phyloP scores from a whole-genome alignment of 2,888 invertebrate genomes.

The Eubasilissa splendida region DNA sequence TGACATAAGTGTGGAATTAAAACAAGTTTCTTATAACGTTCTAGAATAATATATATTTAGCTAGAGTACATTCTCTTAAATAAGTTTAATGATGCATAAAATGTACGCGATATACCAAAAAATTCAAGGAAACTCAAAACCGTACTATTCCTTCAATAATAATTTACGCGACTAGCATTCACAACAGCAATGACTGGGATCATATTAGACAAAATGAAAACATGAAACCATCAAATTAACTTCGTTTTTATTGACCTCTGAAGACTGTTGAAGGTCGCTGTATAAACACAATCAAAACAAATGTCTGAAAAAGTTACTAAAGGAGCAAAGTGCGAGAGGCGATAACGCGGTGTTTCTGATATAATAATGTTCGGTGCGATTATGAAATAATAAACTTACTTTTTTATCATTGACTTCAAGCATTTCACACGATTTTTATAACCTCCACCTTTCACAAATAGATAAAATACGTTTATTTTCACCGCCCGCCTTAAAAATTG shows the following conservation, averaged over 20 bases:
- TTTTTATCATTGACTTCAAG: constrained; percentile 57
- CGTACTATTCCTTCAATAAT: too few relatives aligned
- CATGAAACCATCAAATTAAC: background rate
- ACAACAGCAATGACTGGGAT: too few relatives aligned
- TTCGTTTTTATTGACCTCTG: constrained; percentile 43
- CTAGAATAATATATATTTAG: too few relatives aligned
- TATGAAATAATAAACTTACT: constrained; percentile 44
- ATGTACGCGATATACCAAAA: too few relatives aligned
- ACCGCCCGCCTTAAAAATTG: constrained; percentile 12
- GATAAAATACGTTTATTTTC: constrained; percentile 24
- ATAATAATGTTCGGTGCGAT: constrained; percentile 20
- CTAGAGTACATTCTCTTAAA: too few relatives aligned
- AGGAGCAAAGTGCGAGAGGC: constrained; percentile 47
- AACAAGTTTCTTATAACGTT: too few relatives aligned
- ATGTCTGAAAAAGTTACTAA: constrained; percentile 2
- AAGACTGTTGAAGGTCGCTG: constrained; percentile 44
- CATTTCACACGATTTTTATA: constrained; percentile 40
- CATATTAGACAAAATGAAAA: too few relatives aligned
- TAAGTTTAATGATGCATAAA: too few relatives aligned
- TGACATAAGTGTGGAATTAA: too few relatives aligned
- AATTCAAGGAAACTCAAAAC: too few relatives aligned
- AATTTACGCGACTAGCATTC: too few relatives aligned
- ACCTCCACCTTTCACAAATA: constrained; percentile 24
- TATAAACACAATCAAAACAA: constrained; percentile 45
- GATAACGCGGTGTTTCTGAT: constrained; percentile 16